Conservation (phyloP, 2,113 vertebrate species). For the Thomomys bottae region DNA sequence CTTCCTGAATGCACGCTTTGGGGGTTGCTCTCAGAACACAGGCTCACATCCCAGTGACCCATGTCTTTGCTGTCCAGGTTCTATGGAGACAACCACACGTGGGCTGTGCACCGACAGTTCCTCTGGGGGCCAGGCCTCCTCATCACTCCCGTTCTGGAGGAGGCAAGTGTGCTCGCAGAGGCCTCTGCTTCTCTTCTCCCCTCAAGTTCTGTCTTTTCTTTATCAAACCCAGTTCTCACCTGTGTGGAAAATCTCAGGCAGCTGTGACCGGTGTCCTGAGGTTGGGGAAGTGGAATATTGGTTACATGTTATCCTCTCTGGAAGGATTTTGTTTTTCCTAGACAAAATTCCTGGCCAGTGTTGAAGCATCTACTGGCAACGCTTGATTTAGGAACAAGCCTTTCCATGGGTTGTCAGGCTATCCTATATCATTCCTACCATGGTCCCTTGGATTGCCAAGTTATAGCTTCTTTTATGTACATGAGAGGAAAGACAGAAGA, state of each 20-base stretch:
- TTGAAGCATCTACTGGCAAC: not conserved
- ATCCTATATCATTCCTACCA: not conserved
- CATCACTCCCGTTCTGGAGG: conserved; percentile 93
- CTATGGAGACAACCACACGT: conserved; percentile 88
- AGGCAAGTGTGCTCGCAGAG: conserved; percentile 82
- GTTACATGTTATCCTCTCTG: not conserved
- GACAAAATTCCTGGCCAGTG: not conserved
- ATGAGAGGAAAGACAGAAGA: conserved; percentile 5
- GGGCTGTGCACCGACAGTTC: conserved; percentile 91
- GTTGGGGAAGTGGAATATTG: not conserved
- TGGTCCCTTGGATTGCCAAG: not conserved
- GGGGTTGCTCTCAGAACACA: not conserved
- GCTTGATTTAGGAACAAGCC: not conserved
- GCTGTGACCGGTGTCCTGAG: not conserved
- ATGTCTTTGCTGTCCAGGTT: conserved; percentile 85
- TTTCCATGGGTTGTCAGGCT: not conserved
- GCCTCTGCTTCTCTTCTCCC: not conserved
- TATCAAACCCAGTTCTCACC: not conserved
- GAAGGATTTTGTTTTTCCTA: not conserved
- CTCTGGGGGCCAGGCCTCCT: conserved; percentile 95
- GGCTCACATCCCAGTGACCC: not conserved
- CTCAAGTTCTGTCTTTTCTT: not conserved
- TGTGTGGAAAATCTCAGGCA: no score
- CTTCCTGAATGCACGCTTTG: not conserved
- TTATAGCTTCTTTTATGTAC: not conserved